Conservation (phyloP, 2,797 vertebrate genomes). For the Hydrolagus colliei region DNA sequence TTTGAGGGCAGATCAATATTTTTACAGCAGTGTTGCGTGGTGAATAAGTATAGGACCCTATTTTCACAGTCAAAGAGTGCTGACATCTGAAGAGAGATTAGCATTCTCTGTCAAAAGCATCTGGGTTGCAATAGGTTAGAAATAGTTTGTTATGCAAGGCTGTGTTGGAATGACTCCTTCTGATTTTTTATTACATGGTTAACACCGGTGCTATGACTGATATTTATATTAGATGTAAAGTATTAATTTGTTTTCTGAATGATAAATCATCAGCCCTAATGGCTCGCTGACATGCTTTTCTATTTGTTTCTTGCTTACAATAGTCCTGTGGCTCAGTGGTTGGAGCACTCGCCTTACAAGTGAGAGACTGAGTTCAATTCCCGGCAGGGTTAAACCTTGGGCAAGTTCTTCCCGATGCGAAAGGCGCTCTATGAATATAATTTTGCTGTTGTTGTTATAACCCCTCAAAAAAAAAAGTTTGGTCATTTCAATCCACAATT, state of each 20-base stretch:
- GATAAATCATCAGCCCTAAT: not conserved
- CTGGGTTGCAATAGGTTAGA: not conserved
- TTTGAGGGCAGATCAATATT: slow-evolving; percentile 8
- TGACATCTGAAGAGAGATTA: not conserved
- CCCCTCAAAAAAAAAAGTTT: too few relatives aligned
- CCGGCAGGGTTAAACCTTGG: too few relatives aligned
- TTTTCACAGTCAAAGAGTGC: slow-evolving; percentile 10
- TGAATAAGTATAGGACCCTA: not conserved
- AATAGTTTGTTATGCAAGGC: not conserved
- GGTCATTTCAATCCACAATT: too few relatives aligned
- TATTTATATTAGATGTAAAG: not conserved
- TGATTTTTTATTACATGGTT: not conserved
- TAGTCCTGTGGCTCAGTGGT: too few relatives aligned
- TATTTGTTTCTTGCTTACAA: too few relatives aligned
- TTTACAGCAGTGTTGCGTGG: not conserved
- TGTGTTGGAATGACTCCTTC: not conserved
- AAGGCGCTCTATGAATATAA: too few relatives aligned
- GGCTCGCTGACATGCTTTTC: not conserved
- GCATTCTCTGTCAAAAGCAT: too few relatives aligned
- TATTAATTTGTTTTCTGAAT: not conserved
- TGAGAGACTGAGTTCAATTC: too few relatives aligned
- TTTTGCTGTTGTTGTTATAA: too few relatives aligned
- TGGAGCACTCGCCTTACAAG: too few relatives aligned
- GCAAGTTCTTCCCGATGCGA: too few relatives aligned
- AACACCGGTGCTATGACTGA: too few relatives aligned